Percentiles rank a stretch among this genome's conserved stretches.
Evolutionary conservation across 2,113 vertebrate species (phyloP).

Genomic region (Orycteropus afer): DNA sequence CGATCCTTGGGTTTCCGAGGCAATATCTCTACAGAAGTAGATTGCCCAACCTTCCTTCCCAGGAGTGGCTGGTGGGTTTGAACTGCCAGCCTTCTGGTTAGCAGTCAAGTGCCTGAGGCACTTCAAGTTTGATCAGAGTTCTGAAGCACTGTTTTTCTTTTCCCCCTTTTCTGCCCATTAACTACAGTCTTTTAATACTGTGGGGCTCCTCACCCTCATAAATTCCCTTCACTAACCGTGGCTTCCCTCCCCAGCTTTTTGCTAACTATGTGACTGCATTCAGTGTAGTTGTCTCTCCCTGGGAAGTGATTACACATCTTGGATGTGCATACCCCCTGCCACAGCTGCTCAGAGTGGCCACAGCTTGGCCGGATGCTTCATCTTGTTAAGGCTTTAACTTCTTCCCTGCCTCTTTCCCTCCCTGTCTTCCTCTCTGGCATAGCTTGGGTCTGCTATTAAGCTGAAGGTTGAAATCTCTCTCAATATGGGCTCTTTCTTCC

Average conservation of each 20-base stretch:
- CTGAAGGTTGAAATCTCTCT: not conserved
- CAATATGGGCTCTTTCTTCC: not conserved
- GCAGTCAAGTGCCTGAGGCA: too few relatives aligned
- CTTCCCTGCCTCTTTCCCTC: not conserved
- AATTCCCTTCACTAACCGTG: not conserved
- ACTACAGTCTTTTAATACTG: constrained; percentile 55
- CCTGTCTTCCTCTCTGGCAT: not conserved
- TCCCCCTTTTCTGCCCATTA: constrained; percentile 34
- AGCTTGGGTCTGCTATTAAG: not conserved
- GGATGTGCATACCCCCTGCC: constrained; percentile 54
- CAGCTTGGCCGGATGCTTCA: constrained; percentile 20
- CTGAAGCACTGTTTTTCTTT: constrained; percentile 31
- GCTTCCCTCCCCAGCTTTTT: constrained; percentile 36
- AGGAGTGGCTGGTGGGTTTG: too few relatives aligned
- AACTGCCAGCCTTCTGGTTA: too few relatives aligned
- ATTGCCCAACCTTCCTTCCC: too few relatives aligned
- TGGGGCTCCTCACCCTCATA: constrained; percentile 9
- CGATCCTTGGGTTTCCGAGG: too few relatives aligned
- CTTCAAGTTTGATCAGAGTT: constrained; percentile 39
- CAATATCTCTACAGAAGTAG: too few relatives aligned
- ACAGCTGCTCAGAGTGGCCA: constrained; percentile 38
- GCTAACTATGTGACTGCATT: constrained; percentile 28
- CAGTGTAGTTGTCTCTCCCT: constrained; percentile 23
- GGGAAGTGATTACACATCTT: constrained; percentile 63
- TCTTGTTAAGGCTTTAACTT: constrained; percentile 69